Base-by-base conservation (phyloP, 2,113 vertebrate species). In the Scolopax mira region DNA sequence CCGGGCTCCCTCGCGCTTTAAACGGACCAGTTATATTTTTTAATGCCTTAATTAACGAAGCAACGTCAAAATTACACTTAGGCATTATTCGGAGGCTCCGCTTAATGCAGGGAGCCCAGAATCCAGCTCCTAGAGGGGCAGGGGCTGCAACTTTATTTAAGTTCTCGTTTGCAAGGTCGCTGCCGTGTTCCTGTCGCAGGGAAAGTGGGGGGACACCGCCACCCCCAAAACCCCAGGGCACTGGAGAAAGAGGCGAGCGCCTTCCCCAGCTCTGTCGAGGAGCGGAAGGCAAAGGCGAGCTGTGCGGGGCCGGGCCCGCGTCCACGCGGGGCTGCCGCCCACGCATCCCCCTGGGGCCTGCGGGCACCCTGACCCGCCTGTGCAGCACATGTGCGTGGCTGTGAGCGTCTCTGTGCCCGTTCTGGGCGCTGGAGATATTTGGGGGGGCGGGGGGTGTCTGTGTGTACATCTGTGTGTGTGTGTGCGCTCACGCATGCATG, bases 1-100 rank as follows among this genome's bases (percentile, higher is more conserved):
- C 97, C 96, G 97, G 92, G 92, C 91, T 97, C 98, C 98, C 96
- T 94, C 94, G 96, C 96, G 95, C 84, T 96, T 98, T 98, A 97
- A 97, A 95, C 88, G 93, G 67, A 85, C 95, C 97, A 89, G 94
- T 97, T 98, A 96, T 97, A 97, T 97, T 98, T 98, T 98, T 97
- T 98, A 97, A 97, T 96, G 97, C 98, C 97, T 98, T 97, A 94
- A 96, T 97, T 97, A 97, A 97, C 96, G 92, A 95, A 98, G 88
- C 49, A 94, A 93, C 58, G 85, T 89, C 93, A 83, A 78, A 84
- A 92, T 97, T 97, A 92, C 96, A 91, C 97, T 94, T 93, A 83
- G 57, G 46, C 85, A 94, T 94, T 94, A 91, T 91, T 88, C 13
- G 10, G 85, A 96, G 90, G 39, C 91, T 64, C 92, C 10, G 17